phyloP scores from a whole-genome alignment of 2,113 vertebrate species.

The Malaclemys terrapin region DNA sequence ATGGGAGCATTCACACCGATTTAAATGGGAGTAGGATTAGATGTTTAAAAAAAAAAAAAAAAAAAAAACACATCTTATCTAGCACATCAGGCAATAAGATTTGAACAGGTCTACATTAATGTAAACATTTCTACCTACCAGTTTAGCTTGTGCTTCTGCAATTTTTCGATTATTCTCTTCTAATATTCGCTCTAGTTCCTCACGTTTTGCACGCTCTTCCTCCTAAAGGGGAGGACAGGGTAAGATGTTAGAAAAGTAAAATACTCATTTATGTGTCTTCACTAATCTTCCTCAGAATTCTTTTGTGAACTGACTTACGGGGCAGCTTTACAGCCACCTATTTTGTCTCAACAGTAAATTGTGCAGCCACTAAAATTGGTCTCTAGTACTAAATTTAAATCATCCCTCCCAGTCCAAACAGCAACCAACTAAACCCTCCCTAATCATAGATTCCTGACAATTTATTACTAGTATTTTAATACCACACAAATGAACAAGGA shows the following conservation, averaged over 20 bases:
- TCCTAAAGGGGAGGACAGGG: slow-evolving; percentile 97
- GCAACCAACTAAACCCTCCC: slow-evolving; percentile 90
- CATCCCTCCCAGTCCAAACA: slow-evolving; percentile 89
- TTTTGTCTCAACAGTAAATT: slow-evolving; percentile 80
- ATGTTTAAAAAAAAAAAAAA: not conserved
- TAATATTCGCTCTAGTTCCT: slow-evolving; percentile 98
- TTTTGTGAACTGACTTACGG: slow-evolving; percentile 82
- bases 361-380: slow-evolving; percentile 84
- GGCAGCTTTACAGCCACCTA: slow-evolving; percentile 84
- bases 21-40: not conserved
- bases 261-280: slow-evolving; percentile 69
- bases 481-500: slow-evolving; percentile 91
- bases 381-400: slow-evolving; percentile 83
- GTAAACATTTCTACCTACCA: slow-evolving; percentile 84
- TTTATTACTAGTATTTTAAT: slow-evolving; percentile 87
- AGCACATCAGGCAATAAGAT: slow-evolving; percentile 16
- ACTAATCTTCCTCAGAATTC: slow-evolving; percentile 85
- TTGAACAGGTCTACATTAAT: not conserved
- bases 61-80: not conserved
- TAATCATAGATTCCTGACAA: slow-evolving; percentile 81
- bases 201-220: slow-evolving; percentile 99
- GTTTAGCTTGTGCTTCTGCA: slow-evolving; percentile 98
- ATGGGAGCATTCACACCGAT: not conserved
- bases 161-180: slow-evolving; percentile 99
- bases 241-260: slow-evolving; percentile 89